Conservation (phyloP, 2,888 invertebrate species). For the Leptopilina drosophilae region DNA sequence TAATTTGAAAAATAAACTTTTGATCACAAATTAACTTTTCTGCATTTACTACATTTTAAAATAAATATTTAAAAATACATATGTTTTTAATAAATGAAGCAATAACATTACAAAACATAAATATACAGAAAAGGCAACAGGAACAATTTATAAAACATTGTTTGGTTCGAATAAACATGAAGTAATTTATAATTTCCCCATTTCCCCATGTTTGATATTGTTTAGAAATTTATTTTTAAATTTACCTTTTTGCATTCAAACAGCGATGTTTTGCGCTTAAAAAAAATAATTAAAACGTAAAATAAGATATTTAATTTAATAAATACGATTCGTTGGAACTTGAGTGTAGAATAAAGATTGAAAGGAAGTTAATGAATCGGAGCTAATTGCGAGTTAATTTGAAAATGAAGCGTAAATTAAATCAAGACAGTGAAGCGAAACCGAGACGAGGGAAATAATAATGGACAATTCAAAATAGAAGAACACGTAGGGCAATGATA, state of each 20-base stretch:
- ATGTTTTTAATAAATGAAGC: too few relatives aligned
- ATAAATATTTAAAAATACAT: too few relatives aligned
- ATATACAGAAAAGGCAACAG: too few relatives aligned
- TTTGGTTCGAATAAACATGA: too few relatives aligned
- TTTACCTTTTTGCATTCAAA: too few relatives aligned
- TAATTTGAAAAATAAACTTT: too few relatives aligned
- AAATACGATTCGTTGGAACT: constrained; percentile 6
- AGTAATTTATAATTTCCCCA: too few relatives aligned
- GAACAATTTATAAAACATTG: too few relatives aligned
- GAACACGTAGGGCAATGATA: constrained; percentile 26
- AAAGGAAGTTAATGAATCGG: constrained; percentile 18
- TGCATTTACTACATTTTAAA: too few relatives aligned
- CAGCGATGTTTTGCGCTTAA: neutral
- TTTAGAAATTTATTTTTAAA: neutral
- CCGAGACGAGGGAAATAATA: constrained; percentile 28
- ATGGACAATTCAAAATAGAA: constrained; percentile 15
- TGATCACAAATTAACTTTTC: too few relatives aligned
- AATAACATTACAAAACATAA: too few relatives aligned
- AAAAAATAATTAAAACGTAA: neutral
- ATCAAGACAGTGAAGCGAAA: constrained; percentile 31
- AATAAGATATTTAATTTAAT: constrained; percentile 5
- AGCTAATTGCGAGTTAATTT: constrained; percentile 40
- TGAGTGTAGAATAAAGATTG: neutral
- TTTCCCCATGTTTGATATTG: too few relatives aligned
- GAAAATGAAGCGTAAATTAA: constrained; percentile 40